phyloP scores from a whole-genome alignment of 1,140 invertebrate species.

The Drosophila hydei region DNA sequence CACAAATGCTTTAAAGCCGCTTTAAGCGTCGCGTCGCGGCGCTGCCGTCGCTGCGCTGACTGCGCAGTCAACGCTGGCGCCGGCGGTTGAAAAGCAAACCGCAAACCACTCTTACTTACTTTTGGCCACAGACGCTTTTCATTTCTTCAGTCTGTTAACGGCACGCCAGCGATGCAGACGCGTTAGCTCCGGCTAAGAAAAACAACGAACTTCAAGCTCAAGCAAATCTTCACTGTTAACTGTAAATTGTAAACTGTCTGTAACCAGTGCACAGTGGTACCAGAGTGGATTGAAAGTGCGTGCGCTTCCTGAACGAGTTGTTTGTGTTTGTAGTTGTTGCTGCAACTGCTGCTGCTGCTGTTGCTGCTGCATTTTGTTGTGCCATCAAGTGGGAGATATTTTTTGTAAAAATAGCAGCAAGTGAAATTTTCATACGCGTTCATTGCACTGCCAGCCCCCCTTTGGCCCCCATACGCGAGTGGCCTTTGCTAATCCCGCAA shows the following conservation, averaged over 20 bases:
- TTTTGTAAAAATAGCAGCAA: slow-evolving; percentile 14
- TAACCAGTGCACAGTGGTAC: slow-evolving; percentile 63
- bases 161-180: slow-evolving; percentile 83
- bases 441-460: slow-evolving; percentile 37
- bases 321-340: slow-evolving; percentile 1
- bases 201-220: slow-evolving; percentile 24
- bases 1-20: slow-evolving; percentile 46
- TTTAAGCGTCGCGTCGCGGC: slow-evolving; percentile 32
- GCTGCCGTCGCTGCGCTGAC: neutral
- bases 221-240: slow-evolving; percentile 18
- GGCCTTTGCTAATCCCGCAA: slow-evolving; percentile 49
- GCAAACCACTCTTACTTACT: slow-evolving; percentile 78
- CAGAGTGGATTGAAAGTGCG: slow-evolving; percentile 41
- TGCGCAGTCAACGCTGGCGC: slow-evolving; percentile 14
- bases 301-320: slow-evolving; percentile 25
- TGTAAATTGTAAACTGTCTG: slow-evolving; percentile 14
- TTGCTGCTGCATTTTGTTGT: slow-evolving; percentile 5
- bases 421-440: slow-evolving; percentile 45
- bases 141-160: slow-evolving; percentile 84
- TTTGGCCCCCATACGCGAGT: neutral
- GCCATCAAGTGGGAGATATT: slow-evolving; percentile 16
- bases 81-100: slow-evolving; percentile 58
- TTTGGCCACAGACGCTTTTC: slow-evolving; percentile 76
- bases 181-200: slow-evolving; percentile 59
- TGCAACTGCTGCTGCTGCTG: neutral